These are phyloP conservation scores for Ophion ellenae DNA, from an alignment of 2,888 invertebrate genomes.

Conservation along the genomic window DNA sequence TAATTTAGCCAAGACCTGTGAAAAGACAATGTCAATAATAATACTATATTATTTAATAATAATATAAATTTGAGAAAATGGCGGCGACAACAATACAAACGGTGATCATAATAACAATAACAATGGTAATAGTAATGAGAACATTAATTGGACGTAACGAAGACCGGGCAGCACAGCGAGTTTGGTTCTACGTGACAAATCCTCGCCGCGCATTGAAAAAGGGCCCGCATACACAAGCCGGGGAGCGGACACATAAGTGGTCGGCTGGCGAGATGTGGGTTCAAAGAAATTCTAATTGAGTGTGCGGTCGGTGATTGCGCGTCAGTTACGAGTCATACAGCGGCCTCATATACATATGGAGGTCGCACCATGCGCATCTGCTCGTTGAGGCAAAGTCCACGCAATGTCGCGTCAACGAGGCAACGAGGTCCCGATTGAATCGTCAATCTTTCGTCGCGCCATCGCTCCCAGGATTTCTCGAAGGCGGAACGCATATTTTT, in stretches of 20 bases:
- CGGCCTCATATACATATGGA: conserved; percentile 16
- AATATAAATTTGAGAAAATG: no score
- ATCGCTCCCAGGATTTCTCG: neutral
- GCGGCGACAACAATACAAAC: no score
- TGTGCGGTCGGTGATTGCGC: conserved; percentile 66
- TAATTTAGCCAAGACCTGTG: no score
- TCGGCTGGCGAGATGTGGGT: conserved; percentile 73
- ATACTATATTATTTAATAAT: no score
- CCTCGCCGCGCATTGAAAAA: neutral
- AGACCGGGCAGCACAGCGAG: neutral
- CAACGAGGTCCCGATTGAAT: neutral
- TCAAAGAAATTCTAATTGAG: conserved; percentile 81
- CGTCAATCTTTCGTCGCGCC: neutral
- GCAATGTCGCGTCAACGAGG: conserved; percentile 9
- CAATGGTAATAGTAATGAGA: conserved; percentile 7
- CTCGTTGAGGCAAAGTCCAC: neutral
- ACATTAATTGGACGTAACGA: conserved; percentile 33
- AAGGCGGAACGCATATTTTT: neutral
- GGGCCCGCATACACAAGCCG: conserved; percentile 48
- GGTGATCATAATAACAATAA: no score
- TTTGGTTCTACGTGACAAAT: conserved; percentile 15
- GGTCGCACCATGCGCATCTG: conserved; percentile 1
- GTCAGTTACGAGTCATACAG: conserved; percentile 18
- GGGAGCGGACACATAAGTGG: conserved; percentile 62
- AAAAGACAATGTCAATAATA: no score